Evolutionary conservation across 2,113 vertebrate species (phyloP).

Genomic region (Tupaia tana): DNA sequence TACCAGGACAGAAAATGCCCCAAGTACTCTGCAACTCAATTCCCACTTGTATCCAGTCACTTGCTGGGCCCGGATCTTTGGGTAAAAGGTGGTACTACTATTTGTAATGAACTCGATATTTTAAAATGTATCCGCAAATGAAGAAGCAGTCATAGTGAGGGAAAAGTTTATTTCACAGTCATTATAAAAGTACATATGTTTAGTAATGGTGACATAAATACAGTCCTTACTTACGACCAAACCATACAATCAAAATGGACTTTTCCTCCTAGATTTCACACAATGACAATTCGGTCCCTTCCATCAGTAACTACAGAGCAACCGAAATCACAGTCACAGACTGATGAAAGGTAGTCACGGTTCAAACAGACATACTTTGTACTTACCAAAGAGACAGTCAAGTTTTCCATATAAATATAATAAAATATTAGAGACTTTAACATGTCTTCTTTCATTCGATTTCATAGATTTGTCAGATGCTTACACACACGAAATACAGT

Average conservation of each 20-base stretch:
- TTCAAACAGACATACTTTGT: conserved; percentile 54
- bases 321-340: conserved; percentile 52
- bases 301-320: conserved; percentile 57
- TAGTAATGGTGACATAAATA: conserved; percentile 81
- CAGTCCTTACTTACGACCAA: conserved; percentile 44
- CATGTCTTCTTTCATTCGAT: conserved; percentile 74
- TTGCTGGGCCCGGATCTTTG: background rate
- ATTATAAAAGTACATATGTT: conserved; percentile 84
- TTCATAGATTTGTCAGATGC: conserved; percentile 78
- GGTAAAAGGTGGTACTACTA: background rate
- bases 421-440: conserved; percentile 76
- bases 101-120: background rate
- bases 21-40: fast-evolving
- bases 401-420: conserved; percentile 84
- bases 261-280: conserved; percentile 48
- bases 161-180: conserved; percentile 81
- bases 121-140: background rate
- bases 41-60: background rate
- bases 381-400: conserved; percentile 71
- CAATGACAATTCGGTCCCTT: background rate
- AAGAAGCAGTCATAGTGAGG: conserved; percentile 61
- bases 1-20: background rate
- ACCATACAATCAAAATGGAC: background rate
- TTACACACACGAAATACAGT: conserved; percentile 63
- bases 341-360: conserved; percentile 70